Evolutionary conservation across 2,888 invertebrate genomes (phyloP), one percentile per base, ranked within the genome.

Genomic region (Beris chalybata): DNA sequence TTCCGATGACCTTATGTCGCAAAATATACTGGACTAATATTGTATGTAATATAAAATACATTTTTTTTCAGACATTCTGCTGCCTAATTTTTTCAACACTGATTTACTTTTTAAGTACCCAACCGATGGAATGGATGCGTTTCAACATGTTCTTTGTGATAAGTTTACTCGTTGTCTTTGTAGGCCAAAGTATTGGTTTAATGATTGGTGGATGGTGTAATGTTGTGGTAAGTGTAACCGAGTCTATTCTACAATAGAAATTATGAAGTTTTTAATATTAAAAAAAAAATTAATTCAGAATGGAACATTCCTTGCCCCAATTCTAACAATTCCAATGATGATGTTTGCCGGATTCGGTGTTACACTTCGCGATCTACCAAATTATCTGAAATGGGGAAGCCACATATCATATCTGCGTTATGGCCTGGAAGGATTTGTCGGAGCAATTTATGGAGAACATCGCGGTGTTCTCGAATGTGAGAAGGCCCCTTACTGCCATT

Each of bases 301-400:
- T 76, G 96, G 97, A 5, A 96, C 97, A 4, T 97, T 97, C 82
- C 82, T 96, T 72, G 97, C 95, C 0, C 97, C 97, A 1, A 91
- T 95, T 0, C 82, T 95, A 11, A 89, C 92, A 3, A 95, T 97
- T 38, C 96, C 97, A 0, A 90, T 97, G 85, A 93, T 97, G 89
- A 92, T 97, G 90, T 97, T 97, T 78, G 94, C 95, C 64, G 97
- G 97, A 0, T 97, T 97, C 79, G 96, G 97, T 15, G 95, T 97
- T 6, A 91, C 92, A 2, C 83, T 97, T 43, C 85, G 89, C 0
- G 95, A 96, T 77, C 85, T 97, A 67, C 97, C 97, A 0, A 74
- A 78, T 0, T 95, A 95, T 78, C 82, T 97, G 4, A 87, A 89
- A 76, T 97, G 96, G 96, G 91, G 97, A 0, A 93, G 93, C 47